Evolutionary conservation across 2,797 vertebrate genomes (phyloP).

Genomic region (Lerista edwardsae): DNA sequence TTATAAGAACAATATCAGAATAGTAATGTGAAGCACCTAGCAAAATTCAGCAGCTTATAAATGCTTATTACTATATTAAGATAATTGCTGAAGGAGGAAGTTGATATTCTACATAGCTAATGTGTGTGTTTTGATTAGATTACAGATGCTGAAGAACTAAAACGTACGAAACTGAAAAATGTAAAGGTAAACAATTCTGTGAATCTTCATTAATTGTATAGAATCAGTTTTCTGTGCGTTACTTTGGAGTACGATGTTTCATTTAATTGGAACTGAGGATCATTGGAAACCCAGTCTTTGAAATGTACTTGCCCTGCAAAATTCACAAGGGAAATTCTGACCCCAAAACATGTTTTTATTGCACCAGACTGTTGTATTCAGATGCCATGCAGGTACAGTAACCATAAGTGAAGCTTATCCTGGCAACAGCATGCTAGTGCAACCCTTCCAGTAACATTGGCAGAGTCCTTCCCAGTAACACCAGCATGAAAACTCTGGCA

Average conservation of each 20-base stretch:
- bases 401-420: no score
- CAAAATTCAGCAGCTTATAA: no score
- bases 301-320: background rate
- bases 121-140: slow-evolving; percentile 67
- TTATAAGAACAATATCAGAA: no score
- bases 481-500: no score
- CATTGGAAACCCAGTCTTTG: background rate
- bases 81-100: background rate
- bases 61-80: background rate
- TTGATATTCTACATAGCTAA: background rate
- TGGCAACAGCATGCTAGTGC: no score
- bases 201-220: background rate
- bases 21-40: no score
- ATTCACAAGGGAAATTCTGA: background rate
- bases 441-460: background rate
- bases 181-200: slow-evolving; percentile 70
- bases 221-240: background rate
- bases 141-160: slow-evolving; percentile 64
- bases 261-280: background rate
- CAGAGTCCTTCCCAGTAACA: background rate
- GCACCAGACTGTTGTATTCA: no score
- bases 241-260: background rate
- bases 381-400: no score
- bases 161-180: slow-evolving; percentile 73
- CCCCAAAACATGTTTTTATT: no score